Conservation (phyloP, 2,113 vertebrate species). For the Tragelaphus buxtoni region DNA sequence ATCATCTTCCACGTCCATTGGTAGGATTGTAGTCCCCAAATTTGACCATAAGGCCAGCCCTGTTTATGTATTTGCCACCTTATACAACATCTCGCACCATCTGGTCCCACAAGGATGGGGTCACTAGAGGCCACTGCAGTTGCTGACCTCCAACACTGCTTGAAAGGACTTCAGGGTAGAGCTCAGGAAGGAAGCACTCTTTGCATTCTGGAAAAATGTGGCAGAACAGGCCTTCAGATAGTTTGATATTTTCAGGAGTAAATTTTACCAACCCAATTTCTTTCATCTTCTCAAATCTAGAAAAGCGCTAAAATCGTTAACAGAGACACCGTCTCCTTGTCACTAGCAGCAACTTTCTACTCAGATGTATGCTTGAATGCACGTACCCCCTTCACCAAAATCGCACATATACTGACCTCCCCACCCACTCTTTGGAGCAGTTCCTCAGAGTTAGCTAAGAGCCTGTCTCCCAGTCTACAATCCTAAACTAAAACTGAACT, state of each 20-base stretch:
- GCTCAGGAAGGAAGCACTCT: neutral
- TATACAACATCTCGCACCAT: neutral
- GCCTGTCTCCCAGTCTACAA: neutral
- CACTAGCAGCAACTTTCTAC: neutral
- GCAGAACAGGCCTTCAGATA: neutral
- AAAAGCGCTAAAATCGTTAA: neutral
- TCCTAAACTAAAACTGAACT: neutral
- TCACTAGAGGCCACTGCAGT: neutral
- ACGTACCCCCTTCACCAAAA: neutral
- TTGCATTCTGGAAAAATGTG: neutral
- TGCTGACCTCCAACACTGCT: neutral
- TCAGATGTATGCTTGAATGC: neutral
- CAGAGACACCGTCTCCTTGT: neutral
- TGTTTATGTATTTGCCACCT: neutral
- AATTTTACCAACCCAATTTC: neutral
- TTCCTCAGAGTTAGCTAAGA: neutral
- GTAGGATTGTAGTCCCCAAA: constrained; percentile 16
- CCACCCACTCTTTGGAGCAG: neutral
- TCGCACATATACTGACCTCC: neutral
- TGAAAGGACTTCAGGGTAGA: neutral
- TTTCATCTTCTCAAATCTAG: neutral
- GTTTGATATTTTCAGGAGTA: neutral
- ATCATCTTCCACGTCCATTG: constrained; percentile 44
- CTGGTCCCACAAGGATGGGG: neutral
- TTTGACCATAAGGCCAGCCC: neutral